Evolutionary conservation across 2,113 vertebrate genomes (phyloP).

Genomic region (Coptodon rendalli): DNA sequence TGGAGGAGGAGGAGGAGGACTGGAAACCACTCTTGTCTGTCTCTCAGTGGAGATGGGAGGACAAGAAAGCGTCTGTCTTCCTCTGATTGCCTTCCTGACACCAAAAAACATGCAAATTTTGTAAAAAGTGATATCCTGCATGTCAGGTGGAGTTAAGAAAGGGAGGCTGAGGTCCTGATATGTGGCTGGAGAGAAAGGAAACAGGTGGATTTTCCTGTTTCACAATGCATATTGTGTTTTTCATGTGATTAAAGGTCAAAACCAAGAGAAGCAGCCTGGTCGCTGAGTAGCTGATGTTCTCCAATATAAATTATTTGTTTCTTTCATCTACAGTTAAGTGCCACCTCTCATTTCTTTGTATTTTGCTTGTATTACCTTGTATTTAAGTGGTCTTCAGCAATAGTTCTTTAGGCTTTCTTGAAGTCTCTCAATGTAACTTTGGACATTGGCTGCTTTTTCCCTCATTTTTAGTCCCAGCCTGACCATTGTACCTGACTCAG

Average conservation of each 20-base stretch:
- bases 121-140: background rate
- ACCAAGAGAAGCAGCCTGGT: background rate
- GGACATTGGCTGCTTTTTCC: background rate
- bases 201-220: background rate
- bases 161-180: background rate
- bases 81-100: constrained; percentile 27
- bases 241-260: background rate
- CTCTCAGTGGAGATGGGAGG: background rate
- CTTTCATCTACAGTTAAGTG: background rate
- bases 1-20: constrained; percentile 6
- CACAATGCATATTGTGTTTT: background rate
- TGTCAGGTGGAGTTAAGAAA: background rate
- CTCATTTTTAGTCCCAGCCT: background rate
- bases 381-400: background rate
- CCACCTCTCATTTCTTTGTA: background rate
- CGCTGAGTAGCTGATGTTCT: background rate
- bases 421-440: background rate
- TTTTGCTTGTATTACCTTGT: background rate
- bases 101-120: constrained; percentile 4
- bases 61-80: background rate
- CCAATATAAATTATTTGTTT: background rate
- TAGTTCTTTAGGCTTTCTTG: background rate
- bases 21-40: constrained; percentile 6
- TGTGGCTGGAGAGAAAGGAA: background rate
- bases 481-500: too few species aligned